phyloP scores from a whole-genome alignment of 2,113 vertebrate species.

The Anoplopoma fimbria region DNA sequence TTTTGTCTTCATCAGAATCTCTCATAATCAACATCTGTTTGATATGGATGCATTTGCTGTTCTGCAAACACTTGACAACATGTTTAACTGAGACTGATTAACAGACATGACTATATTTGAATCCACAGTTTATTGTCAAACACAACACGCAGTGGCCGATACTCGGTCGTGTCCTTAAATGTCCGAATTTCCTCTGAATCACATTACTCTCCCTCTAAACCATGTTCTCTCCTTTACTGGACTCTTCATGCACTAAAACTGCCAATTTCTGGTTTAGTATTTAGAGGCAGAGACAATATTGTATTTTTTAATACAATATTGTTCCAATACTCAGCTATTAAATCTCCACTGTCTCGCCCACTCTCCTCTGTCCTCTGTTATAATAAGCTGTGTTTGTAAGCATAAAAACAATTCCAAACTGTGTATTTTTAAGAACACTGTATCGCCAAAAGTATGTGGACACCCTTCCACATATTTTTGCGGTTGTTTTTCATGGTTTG shows the following conservation, averaged over 20 bases:
- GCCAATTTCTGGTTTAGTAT: not conserved
- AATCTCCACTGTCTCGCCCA: slow-evolving; percentile 50
- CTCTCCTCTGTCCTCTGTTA: slow-evolving; percentile 60
- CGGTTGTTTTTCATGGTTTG: not conserved
- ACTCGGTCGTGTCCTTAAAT: slow-evolving; percentile 36
- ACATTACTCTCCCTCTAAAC: slow-evolving; percentile 3
- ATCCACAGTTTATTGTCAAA: slow-evolving; percentile 1
- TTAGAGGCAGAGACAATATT: slow-evolving; percentile 2
- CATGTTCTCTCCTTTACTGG: slow-evolving; percentile 1
- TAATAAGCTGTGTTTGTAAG: slow-evolving; percentile 56
- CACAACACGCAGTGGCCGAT: slow-evolving; percentile 18
- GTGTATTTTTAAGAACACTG: not conserved
- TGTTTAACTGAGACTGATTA: slow-evolving; percentile 16
- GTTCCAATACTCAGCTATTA: slow-evolving; percentile 39
- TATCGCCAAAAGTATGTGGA: not conserved
- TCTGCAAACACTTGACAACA: not conserved
- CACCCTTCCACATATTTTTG: not conserved
- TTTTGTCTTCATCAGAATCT: not conserved
- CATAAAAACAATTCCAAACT: slow-evolving; percentile 23
- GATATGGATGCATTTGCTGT: not conserved
- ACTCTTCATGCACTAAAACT: slow-evolving; percentile 8
- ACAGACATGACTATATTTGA: not conserved
- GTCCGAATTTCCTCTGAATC: slow-evolving; percentile 34
- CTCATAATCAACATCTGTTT: too few relatives aligned
- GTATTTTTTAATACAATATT: not conserved